Conservation (phyloP, 2,888 invertebrate species). For the Tachystola acroxantha region DNA sequence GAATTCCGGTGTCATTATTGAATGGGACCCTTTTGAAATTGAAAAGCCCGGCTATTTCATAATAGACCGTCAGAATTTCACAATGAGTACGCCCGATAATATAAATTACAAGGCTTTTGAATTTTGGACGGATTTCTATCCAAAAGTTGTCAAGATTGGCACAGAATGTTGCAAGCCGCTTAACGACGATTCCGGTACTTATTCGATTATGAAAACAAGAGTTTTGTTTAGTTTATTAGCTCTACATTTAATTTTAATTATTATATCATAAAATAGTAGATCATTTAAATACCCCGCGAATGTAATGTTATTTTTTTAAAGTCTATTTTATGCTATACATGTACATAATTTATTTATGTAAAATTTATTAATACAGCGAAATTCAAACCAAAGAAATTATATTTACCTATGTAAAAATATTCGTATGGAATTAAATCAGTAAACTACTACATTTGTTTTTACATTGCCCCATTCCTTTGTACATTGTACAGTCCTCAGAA, state of each 20-base stretch:
- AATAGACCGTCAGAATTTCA: conserved; percentile 85
- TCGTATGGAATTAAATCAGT: background rate
- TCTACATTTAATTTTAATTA: conserved; percentile 39
- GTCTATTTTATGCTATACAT: conserved; percentile 45
- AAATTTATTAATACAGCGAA: conserved; percentile 27
- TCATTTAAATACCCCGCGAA: no score
- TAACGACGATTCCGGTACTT: conserved; percentile 55
- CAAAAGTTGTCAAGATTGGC: conserved; percentile 84
- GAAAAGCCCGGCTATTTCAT: conserved; percentile 84
- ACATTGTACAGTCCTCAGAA: no score
- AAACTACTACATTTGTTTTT: conserved; percentile 1
- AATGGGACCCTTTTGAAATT: conserved; percentile 85
- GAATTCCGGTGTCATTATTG: conserved; percentile 83
- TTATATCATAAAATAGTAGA: conserved; percentile 31
- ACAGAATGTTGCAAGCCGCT: conserved; percentile 85
- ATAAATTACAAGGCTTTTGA: conserved; percentile 87
- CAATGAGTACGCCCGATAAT: conserved; percentile 82
- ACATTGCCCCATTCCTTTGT: conserved; percentile 12
- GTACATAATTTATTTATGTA: conserved; percentile 41
- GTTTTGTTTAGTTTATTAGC: conserved; percentile 38
- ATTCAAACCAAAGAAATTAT: conserved; percentile 18
- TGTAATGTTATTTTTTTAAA: conserved; percentile 64
- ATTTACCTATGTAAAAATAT: conserved; percentile 20
- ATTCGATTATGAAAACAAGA: conserved; percentile 31
- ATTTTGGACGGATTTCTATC: conserved; percentile 92